Base-by-base conservation (phyloP, 2,797 vertebrate genomes). In the Carapus acus region DNA sequence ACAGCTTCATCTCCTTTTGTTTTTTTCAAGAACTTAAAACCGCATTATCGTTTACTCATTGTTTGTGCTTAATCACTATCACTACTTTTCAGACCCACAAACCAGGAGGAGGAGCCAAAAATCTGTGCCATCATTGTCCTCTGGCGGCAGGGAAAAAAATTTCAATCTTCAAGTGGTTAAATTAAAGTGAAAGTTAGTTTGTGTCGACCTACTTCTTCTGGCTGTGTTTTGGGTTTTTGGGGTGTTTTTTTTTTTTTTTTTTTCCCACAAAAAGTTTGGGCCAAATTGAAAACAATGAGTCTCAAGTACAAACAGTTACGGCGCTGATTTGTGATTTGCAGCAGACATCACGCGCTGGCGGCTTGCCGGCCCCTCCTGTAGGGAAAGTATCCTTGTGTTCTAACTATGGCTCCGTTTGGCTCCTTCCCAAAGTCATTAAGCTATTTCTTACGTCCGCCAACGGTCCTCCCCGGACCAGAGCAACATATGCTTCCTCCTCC, bases 401-500 rank as follows among this genome's bases (percentile, higher is more conserved):
- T 36, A 15, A 36, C 34, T 11, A 36, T n/a, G 34, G 13, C 63
- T 70, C 39, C 23, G 41, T 63, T 59, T 56, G 52, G 64, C 53
- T 65, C 31, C 59, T 43, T 5, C 63, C 49, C 62, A 56, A 19
- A 71, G 62, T 68, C 66, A 74, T 51, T 49, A 65, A 76, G 58
- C 17, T 23, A 29, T 67, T 71, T 71, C 62, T 56, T 67, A 59
- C 63, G 54, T 9, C 54, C 58, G 52, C 59, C 63, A 42, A 62
- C 44, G 41, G 49, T 58, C 69, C 68, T 76, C 74, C 29, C 29
- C 45, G 61, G 73, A 67, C 54, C 22, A 34, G 36, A 45, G 45
- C 65, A 70, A 77, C 74, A 72, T 77, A 66, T 73, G 65, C 58
- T 62, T 67, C 56, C 51, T 54, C 13, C 48, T 74, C 65, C 54